phyloP scores from a whole-genome alignment of 2,113 vertebrate species.

The Sylvicapra grimmia region DNA sequence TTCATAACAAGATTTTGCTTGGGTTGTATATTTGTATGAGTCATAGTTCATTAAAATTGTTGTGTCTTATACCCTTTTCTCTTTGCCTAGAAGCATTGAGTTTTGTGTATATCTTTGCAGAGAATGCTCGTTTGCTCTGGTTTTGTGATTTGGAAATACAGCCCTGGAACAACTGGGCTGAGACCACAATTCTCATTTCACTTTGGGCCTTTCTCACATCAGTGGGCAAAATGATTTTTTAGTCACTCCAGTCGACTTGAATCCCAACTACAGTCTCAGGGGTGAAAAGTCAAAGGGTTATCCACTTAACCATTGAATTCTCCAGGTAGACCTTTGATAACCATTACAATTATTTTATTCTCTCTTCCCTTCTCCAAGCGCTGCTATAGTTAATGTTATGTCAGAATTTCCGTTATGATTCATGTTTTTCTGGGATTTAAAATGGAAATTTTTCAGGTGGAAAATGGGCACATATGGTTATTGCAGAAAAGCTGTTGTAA shows the following conservation, averaged over 20 bases:
- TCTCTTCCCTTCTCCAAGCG: not conserved
- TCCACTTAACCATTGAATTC: constrained; percentile 74
- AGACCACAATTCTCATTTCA: constrained; percentile 76
- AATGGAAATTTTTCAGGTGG: constrained; percentile 58
- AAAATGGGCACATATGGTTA: constrained; percentile 43
- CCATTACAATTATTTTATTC: constrained; percentile 50
- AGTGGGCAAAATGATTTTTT: constrained; percentile 81
- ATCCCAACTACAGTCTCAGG: constrained; percentile 68
- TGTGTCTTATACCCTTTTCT: constrained; percentile 42
- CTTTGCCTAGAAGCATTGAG: not conserved
- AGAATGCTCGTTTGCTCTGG: constrained; percentile 31
- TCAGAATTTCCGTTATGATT: constrained; percentile 46
- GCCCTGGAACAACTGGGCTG: constrained; percentile 58
- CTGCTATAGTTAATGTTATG: constrained; percentile 49
- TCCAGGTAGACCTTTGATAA: constrained; percentile 70
- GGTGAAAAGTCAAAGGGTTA: constrained; percentile 76
- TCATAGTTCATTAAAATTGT: constrained; percentile 39
- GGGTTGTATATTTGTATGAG: not conserved
- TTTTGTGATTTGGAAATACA: constrained; percentile 73
- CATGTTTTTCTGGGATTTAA: constrained; percentile 52
- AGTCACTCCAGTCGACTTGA: constrained; percentile 73
- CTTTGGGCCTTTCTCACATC: constrained; percentile 75
- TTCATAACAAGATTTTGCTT: constrained; percentile 1
- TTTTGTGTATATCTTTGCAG: not conserved
- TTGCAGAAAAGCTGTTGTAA: constrained; percentile 14